Percentiles rank a stretch among this genome's conserved stretches.
These are phyloP conservation scores for Eurypyga helias DNA, from an alignment of 2,113 vertebrate genomes.

Conservation along the genomic window DNA sequence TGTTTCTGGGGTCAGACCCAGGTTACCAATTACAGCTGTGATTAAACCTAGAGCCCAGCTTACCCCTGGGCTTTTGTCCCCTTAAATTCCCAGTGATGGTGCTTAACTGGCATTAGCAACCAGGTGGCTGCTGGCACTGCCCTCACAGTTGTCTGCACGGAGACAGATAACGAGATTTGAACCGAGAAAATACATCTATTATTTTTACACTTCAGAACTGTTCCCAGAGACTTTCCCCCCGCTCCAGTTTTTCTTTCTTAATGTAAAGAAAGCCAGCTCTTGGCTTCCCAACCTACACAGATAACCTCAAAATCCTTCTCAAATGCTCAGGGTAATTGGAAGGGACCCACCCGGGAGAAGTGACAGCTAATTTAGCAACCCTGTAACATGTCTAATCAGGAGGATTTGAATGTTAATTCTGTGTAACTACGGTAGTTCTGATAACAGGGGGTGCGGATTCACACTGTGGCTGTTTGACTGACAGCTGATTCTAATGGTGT, in stretches of 20 bases:
- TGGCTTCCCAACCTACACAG: neutral
- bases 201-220: neutral
- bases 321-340: neutral
- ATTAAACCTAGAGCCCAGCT: conserved; percentile 6
- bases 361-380: neutral
- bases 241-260: fast-evolving
- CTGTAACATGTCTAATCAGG: fast-evolving
- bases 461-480: neutral
- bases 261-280: neutral
- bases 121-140: neutral
- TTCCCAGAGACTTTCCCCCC: neutral
- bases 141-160: neutral
- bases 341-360: neutral
- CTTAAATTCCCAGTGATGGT: neutral
- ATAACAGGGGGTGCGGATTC: neutral
- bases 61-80: neutral
- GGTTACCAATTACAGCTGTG: conserved; percentile 19
- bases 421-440: neutral
- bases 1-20: conserved; percentile 36
- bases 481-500: neutral
- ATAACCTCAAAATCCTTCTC: neutral
- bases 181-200: neutral
- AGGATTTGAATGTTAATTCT: neutral
- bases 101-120: neutral
- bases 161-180: neutral